phyloP scores from a whole-genome alignment of 92 coral and sea anemone species.

The Siderastrea siderea region DNA sequence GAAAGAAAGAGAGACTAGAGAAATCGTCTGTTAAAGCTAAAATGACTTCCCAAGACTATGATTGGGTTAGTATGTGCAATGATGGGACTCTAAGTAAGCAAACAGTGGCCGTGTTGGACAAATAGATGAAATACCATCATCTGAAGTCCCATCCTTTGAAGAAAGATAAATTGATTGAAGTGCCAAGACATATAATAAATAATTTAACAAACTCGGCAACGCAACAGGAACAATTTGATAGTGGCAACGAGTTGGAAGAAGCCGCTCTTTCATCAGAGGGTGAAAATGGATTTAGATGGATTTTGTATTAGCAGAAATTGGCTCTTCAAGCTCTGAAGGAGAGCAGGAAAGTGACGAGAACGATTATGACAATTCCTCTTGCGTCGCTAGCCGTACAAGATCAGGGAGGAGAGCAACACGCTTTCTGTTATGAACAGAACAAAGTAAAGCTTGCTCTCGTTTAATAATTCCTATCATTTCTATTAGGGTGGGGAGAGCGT shows the following conservation, averaged over 20 bases:
- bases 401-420: slow-evolving; percentile 55
- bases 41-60: slow-evolving; percentile 50
- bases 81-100: slow-evolving; percentile 65
- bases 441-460: slow-evolving; percentile 8
- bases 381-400: slow-evolving; percentile 38
- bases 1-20: slow-evolving; percentile 25
- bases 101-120: slow-evolving; percentile 47
- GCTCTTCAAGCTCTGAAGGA: slow-evolving; percentile 55
- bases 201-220: slow-evolving; percentile 29
- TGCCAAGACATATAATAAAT: slow-evolving; percentile 43
- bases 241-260: background rate
- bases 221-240: slow-evolving; percentile 37
- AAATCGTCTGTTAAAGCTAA: slow-evolving; percentile 22
- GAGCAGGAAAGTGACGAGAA: slow-evolving; percentile 37
- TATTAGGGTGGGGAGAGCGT: slow-evolving; percentile 38
- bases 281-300: slow-evolving; percentile 34
- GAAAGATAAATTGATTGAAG: slow-evolving; percentile 38
- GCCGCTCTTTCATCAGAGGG: slow-evolving; percentile 34
- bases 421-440: slow-evolving; percentile 41
- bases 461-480: slow-evolving; percentile 33
- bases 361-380: slow-evolving; percentile 26
- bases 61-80: slow-evolving; percentile 57
- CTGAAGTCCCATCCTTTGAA: slow-evolving; percentile 41
- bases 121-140: slow-evolving; percentile 34
- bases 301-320: slow-evolving; percentile 39